A percentile compares a stretch with the other conserved stretches of the same genome.
Conservation (phyloP, 2,888 invertebrate genomes). For the Galerucella pusilla region DNA sequence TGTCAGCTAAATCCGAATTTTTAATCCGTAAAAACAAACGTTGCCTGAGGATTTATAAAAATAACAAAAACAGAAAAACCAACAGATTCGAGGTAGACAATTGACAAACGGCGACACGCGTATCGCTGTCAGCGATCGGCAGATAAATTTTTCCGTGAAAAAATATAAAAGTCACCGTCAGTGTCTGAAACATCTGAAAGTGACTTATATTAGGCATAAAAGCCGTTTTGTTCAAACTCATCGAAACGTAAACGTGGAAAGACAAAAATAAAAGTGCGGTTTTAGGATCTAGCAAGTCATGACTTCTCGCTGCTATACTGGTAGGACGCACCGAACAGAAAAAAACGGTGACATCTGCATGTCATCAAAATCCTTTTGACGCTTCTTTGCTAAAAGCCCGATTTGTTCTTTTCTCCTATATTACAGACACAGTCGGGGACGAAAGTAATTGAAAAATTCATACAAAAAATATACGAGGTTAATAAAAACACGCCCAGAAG, state of each 20-base stretch:
- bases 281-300: slow-evolving; percentile 30
- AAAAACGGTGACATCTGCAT: slow-evolving; percentile 44
- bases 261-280: slow-evolving; percentile 43
- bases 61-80: not conserved
- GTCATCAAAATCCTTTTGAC: slow-evolving; percentile 46
- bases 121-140: slow-evolving; percentile 30
- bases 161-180: slow-evolving; percentile 34
- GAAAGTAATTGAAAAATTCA: not conserved
- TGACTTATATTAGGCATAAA: slow-evolving; percentile 42
- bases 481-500: not conserved
- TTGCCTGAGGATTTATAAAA: not conserved
- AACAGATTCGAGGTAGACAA: slow-evolving; percentile 21
- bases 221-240: slow-evolving; percentile 42
- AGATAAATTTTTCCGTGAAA: slow-evolving; percentile 31
- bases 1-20: not conserved
- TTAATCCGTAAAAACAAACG: not conserved
- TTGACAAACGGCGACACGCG: slow-evolving; percentile 27
- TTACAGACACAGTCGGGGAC: not conserved
- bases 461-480: not conserved
- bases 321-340: slow-evolving; percentile 35
- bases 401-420: slow-evolving; percentile 36
- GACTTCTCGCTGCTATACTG: slow-evolving; percentile 27
- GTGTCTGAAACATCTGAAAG: slow-evolving; percentile 36
- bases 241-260: slow-evolving; percentile 41
- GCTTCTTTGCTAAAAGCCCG: slow-evolving; percentile 41